Conservation (phyloP, 2,888 invertebrate genomes). For the Pemphredon lugubris region DNA sequence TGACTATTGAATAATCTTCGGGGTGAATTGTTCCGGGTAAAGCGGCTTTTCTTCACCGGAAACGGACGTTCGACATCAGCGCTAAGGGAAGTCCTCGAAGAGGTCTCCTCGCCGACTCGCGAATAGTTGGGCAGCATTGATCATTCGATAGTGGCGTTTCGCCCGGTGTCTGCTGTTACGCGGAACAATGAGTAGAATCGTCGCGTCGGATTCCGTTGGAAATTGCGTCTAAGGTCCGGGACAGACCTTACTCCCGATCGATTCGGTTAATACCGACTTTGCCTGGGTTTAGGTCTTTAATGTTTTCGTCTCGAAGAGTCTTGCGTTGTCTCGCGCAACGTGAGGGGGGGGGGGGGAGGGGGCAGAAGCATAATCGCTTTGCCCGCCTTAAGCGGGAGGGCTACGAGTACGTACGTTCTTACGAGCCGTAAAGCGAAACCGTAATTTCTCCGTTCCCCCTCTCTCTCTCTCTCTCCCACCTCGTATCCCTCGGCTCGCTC, state of each 20-base stretch:
- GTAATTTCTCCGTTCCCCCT: no score
- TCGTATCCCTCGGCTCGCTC: conserved; percentile 22
- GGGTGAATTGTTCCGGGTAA: conserved; percentile 67
- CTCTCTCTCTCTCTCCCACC: no score
- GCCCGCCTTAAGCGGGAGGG: no score
- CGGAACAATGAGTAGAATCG: conserved; percentile 75
- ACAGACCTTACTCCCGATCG: conserved; percentile 55
- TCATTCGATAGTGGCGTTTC: conserved; percentile 60
- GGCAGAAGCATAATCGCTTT: no score
- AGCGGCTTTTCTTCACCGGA: conserved; percentile 11
- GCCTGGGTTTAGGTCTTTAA: no score
- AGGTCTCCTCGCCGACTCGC: conserved; percentile 38
- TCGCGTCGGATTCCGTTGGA: conserved; percentile 72
- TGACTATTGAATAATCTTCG: conserved; percentile 69
- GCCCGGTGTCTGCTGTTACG: conserved; percentile 47
- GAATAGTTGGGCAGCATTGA: conserved; percentile 76
- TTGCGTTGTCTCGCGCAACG: no score
- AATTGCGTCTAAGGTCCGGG: conserved; percentile 69
- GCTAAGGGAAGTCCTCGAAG: conserved; percentile 55
- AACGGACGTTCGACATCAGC: conserved; percentile 69
- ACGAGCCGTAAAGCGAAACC: no score
- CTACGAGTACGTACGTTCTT: no score
- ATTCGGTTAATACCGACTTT: no score
- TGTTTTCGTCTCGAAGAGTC: no score
- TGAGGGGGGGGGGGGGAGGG: no score